These are phyloP conservation scores for Mormyrops attenuatus DNA, from an alignment of 2,797 vertebrate species.

Conservation along the genomic window DNA sequence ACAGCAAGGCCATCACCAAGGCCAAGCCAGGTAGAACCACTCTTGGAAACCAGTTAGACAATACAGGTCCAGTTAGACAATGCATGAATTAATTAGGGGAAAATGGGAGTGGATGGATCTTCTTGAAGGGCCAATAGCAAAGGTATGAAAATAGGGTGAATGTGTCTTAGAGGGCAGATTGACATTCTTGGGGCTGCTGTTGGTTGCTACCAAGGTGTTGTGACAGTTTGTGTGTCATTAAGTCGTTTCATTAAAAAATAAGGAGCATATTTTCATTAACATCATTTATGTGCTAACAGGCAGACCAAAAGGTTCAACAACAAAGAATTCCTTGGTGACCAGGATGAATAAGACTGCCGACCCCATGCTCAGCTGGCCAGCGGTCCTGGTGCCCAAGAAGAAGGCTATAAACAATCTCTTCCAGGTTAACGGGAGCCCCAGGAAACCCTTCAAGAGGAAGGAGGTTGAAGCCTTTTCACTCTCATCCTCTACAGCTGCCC, in stretches of 20 bases:
- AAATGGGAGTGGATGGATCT: not conserved
- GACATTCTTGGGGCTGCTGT: not conserved
- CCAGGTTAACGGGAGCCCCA: slow-evolving; percentile 79
- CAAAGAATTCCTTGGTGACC: slow-evolving; percentile 52
- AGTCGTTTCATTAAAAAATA: not conserved
- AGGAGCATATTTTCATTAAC: not conserved
- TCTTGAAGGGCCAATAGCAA: not conserved
- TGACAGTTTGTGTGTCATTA: not conserved
- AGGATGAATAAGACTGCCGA: slow-evolving; percentile 55
- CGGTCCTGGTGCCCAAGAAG: slow-evolving; percentile 66
- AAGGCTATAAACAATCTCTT: slow-evolving; percentile 80
- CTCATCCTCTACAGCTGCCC: slow-evolving; percentile 49
- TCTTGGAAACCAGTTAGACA: not conserved
- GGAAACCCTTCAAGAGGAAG: slow-evolving; percentile 71
- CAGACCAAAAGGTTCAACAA: slow-evolving; percentile 68
- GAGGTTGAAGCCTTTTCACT: slow-evolving; percentile 73
- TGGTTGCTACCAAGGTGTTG: not conserved
- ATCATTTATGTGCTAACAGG: slow-evolving; percentile 56
- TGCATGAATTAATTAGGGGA: not conserved
- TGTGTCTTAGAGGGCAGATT: not conserved
- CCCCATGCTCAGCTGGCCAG: slow-evolving; percentile 75
- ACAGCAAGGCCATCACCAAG: slow-evolving; percentile 59
- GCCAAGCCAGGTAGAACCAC: slow-evolving; percentile 73
- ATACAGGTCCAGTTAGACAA: not conserved
- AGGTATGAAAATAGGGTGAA: slow-evolving; percentile 43